Base-by-base conservation (phyloP, 2,113 vertebrate species). In the Eidolon helvum region DNA sequence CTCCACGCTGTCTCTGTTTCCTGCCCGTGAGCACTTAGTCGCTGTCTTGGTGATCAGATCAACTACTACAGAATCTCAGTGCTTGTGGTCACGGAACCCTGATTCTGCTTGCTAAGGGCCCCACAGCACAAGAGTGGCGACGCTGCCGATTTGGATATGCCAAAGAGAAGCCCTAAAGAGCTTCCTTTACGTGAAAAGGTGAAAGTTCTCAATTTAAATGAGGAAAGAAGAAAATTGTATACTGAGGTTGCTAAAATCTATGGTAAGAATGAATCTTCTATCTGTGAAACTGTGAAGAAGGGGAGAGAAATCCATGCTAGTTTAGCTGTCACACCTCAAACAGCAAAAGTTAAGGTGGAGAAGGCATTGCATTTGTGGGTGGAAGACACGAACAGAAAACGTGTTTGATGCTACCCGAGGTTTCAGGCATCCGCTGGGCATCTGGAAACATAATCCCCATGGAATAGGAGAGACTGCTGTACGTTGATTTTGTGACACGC, bases 21-120 rank as follows among this genome's bases (percentile, higher is more conserved):
- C 30, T 50, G 59, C 30, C 28, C 28, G 2, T 21, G 19, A 33
- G 74, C 5, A 50, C 74, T 50, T 21, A 50, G 43, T 50, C 0
- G 26, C 59, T 12, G 9, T n/a, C 45, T n/a, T 21, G 30, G 28
- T 21, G 3, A n/a, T 50, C 45, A n/a, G 16, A n/a, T 22, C 4
- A 18, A 0, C 30, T 12, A 28, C n/a, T 33, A 18, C 12, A 30
- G 43, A 0, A 22, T 21, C 45, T 0, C 45, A 50, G 45, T 1
- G 30, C 74, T 12, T n/a, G 30, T 30, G 45, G 48, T 21, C 45
- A 33, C 1, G 16, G 50, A 18, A 19, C 74, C 74, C 48, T 53
- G 33, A 19, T 53, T 12, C 30, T 1, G 19, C 16, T 21, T 12
- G 21, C 48, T 22, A 1, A 50, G 18, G 45, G 45, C 15, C 45